Base-by-base conservation (phyloP, 1,140 invertebrate species). In the Zaprionus ornatus region DNA sequence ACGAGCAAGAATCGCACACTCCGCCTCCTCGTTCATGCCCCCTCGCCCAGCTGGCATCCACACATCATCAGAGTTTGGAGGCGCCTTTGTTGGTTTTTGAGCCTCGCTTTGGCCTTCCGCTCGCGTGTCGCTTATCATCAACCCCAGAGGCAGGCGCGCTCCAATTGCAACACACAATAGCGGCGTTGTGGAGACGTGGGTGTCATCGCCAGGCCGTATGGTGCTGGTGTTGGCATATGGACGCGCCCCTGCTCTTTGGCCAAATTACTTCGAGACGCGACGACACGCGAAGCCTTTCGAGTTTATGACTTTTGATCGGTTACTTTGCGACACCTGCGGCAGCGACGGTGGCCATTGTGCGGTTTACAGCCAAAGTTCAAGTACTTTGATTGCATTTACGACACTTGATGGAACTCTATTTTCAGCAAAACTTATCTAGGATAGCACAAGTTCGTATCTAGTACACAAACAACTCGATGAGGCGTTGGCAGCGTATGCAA, bases 81-180 rank as follows among this genome's bases (percentile, higher is more conserved):
- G 60, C 37, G 27, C 64, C 63, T 74, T 68, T 74, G 75, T 74
- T 77, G 70, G 75, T 74, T 74, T 74, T 50, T 66, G 23, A 59
- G 78, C 59, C 50, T 61, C 62, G 52, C 60, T 78, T 65, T 73
- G 66, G 76, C 69, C 82, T 81, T 76, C 69, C 72, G 66, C 56
- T 62, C 72, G 85, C 85, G 85, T 90, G 85, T 71, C 81, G 86
- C 79, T 85, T 90, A 90, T 90, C 85, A 90, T 90, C 90, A 90
- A 48, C 66, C 54, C 32, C 75, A 56, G 45, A 61, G 65, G 50
- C 52, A 66, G 80, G 80, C 74, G 81, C 78, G 85, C 85, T 87
- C 80, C 83, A 87, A 87, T 88, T 87, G 83, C 74, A 88, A 57
- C 67, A 71, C 35, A 40, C 9, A 32, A 32, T 9, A 35, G 40